A percentile compares a stretch with the other conserved stretches of the same genome.
Conservation (phyloP, 2,888 invertebrate genomes). For the Thyatira batis region DNA sequence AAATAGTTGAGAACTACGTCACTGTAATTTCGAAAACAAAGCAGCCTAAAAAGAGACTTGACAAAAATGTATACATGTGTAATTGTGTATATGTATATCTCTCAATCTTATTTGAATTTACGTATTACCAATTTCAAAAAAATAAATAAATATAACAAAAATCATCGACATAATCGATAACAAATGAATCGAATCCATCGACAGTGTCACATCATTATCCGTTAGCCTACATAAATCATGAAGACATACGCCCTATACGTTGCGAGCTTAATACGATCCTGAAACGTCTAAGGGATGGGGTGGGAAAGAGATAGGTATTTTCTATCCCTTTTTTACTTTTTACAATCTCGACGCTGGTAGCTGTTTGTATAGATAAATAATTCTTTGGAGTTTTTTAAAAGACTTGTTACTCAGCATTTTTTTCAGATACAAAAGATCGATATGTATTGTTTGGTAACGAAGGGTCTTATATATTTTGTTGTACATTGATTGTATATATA, state of each 20-base stretch:
- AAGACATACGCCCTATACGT: slow-evolving; percentile 80
- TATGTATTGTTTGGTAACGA: not conserved
- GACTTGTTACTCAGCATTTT: not conserved
- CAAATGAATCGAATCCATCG: not conserved
- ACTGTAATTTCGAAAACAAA: too few relatives aligned
- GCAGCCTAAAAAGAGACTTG: too few relatives aligned
- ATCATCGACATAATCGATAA: not conserved
- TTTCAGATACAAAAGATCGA: not conserved
- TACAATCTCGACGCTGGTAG: slow-evolving; percentile 35
- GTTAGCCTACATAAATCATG: slow-evolving; percentile 74
- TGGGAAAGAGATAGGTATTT: slow-evolving; percentile 15
- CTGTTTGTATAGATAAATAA: slow-evolving; percentile 19
- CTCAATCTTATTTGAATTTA: not conserved
- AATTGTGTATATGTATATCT: too few relatives aligned
- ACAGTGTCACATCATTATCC: slow-evolving; percentile 46
- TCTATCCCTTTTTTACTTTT: too few relatives aligned
- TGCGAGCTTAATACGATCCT: slow-evolving; percentile 79
- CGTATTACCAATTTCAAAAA: not conserved
- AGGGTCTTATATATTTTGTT: too few relatives aligned
- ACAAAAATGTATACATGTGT: too few relatives aligned
- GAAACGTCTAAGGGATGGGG: slow-evolving; percentile 47
- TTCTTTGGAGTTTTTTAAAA: not conserved
- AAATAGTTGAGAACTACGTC: too few relatives aligned
- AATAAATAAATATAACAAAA: not conserved
- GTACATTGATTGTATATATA: too few relatives aligned